These are phyloP conservation scores for Platygyra sinensis DNA, from an alignment of 64 coral and sea anemone genomes.

Conservation along the genomic window DNA sequence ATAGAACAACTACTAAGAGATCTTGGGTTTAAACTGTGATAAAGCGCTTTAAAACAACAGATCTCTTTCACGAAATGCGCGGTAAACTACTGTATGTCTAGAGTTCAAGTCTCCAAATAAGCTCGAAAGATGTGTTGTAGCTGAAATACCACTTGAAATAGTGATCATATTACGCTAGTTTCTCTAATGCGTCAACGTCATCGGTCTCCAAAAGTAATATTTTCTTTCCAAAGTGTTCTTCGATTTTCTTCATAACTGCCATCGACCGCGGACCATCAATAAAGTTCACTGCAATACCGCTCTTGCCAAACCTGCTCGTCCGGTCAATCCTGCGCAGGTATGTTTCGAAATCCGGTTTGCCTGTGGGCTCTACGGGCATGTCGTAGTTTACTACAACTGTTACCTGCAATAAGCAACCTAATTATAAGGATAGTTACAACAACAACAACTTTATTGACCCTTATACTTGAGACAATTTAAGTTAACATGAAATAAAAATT, in stretches of 20 bases:
- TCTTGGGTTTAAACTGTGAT: neutral
- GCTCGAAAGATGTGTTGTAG: neutral
- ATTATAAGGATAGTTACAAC: too few species aligned
- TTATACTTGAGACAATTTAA: too few species aligned
- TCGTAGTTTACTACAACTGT: constrained; percentile 97
- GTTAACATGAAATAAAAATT: too few species aligned
- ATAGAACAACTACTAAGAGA: neutral
- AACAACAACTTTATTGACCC: too few species aligned
- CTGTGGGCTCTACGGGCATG: constrained; percentile 83
- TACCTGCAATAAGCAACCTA: neutral
- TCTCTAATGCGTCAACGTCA: constrained; percentile 92
- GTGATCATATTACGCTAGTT: constrained; percentile 22
- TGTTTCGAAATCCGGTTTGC: constrained; percentile 88
- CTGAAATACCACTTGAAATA: neutral
- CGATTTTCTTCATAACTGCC: constrained; percentile 87
- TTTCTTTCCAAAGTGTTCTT: constrained; percentile 91
- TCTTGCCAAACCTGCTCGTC: constrained; percentile 94
- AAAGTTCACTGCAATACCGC: constrained; percentile 93
- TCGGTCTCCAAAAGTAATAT: constrained; percentile 61
- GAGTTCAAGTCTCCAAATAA: neutral
- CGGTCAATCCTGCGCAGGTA: constrained; percentile 90
- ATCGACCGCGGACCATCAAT: constrained; percentile 86
- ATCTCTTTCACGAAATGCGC: neutral
- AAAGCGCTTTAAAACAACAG: neutral
- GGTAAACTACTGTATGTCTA: neutral